Percentiles rank a stretch among this genome's conserved stretches.
Conservation (phyloP, 2,113 vertebrate genomes). For the Equus przewalskii region DNA sequence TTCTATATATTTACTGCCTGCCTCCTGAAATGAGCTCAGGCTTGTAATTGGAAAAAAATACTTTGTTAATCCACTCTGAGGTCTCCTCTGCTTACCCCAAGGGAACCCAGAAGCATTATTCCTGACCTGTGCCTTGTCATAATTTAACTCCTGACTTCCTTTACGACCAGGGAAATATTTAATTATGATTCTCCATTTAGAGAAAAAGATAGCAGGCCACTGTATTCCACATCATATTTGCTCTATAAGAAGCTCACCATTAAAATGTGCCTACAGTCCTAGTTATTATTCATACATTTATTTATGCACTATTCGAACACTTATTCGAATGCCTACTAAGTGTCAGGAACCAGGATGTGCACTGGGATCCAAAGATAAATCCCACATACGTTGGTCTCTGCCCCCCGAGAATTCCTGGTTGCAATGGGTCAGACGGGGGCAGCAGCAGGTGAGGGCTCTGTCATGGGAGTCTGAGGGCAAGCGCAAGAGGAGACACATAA, state of each 20-base stretch:
- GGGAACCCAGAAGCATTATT: neutral
- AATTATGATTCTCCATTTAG: neutral
- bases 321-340: neutral
- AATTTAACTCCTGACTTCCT: constrained; percentile 39
- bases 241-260: neutral
- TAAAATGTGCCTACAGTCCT: neutral
- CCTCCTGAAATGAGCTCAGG: neutral
- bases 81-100: neutral
- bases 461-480: too few relatives aligned
- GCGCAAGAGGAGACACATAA: neutral
- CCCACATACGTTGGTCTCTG: neutral
- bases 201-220: neutral
- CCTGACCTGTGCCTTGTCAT: neutral
- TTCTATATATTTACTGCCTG: neutral
- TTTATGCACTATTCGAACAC: neutral
- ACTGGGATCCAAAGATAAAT: neutral
- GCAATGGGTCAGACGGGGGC: rapidly evolving
- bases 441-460: neutral
- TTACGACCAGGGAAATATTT: constrained; percentile 6
- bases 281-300: neutral
- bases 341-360: neutral
- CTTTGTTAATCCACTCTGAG: neutral
- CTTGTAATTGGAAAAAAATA: neutral
- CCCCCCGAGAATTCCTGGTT: neutral
- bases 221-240: neutral